A percentile compares a stretch with the other conserved stretches of the same genome.
Conservation (phyloP, 2,888 invertebrate genomes). For the Labia minor region DNA sequence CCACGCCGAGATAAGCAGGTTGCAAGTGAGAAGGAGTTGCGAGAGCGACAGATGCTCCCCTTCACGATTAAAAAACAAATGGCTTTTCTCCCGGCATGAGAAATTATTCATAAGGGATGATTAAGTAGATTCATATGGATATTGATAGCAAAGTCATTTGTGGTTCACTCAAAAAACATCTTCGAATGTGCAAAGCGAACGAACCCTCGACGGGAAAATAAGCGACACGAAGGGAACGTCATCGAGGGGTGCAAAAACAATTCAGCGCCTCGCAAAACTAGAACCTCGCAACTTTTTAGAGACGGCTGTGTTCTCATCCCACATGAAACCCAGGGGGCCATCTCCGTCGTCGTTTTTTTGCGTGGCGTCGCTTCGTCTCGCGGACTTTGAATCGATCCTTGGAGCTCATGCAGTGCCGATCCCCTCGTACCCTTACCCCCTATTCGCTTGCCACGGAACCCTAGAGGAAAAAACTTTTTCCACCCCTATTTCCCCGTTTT, state of each 20-base stretch:
- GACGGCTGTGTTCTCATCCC: not conserved
- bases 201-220: no score
- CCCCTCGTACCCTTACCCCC: not conserved
- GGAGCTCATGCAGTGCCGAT: not conserved
- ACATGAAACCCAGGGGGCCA: not conserved
- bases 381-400: constrained; percentile 5
- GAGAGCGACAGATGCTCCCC: not conserved
- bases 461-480: not conserved
- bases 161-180: not conserved
- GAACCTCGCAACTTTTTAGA: not conserved
- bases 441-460: not conserved
- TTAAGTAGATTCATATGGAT: constrained; percentile 5
- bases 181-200: no score
- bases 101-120: constrained; percentile 13
- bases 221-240: not conserved
- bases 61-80: not conserved
- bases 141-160: constrained; percentile 8
- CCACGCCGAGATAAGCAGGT: not conserved
- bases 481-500: not conserved
- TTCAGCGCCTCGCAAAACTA: constrained; percentile 1
- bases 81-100: not conserved
- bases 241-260: not conserved
- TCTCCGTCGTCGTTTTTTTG: not conserved
- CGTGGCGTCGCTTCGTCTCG: constrained; percentile 13
- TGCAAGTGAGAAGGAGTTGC: not conserved